Evolutionary conservation across 2,888 invertebrate species (phyloP), one percentile per base, ranked within the genome.

Genomic region (Cantharis nigra): DNA sequence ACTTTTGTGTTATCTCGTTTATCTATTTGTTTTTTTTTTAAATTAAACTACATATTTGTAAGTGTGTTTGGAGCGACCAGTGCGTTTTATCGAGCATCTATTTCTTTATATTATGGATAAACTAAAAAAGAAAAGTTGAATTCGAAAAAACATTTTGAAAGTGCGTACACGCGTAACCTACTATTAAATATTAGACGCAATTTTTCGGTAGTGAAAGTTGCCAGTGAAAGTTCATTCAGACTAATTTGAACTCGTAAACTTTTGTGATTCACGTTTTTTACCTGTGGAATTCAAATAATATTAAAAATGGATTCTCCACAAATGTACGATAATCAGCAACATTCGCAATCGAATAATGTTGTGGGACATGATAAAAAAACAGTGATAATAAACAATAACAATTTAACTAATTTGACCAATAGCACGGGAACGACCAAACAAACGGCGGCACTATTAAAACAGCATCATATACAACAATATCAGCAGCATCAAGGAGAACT

Each of bases 271-370:
- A 70, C 69, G 16, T 23, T 30, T 23, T 72, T 49, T 70, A 70
- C 14, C 14, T 18, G 69, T 69, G 74, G 62, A 74, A 69, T 62
- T 33, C 63, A 30, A 28, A 23, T 49, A 13, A 70, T 18, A 63
- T 70, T 20, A 75, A 82, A 82, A 79, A 95, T 95, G 95, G 95
- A 95, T 90, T 95, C 95, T 86, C 95, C 95, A 82, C 95, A 95
- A 90, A 95, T 96, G 94, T 96, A 96, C 91, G 96, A 96, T 88
- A 91, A 91, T 87, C 91, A 93, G 87, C 92, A 92, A 83, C 88
- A 88, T 80, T 87, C 87, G 67, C 89, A 87, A 83, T 82, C 80
- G 63, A 81, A 88, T 78, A 91, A 90, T 85, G 92, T 92, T 84
- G 90, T 92, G 81, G 92, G 92, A 81, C 92, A 92, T 80, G 88